These are phyloP conservation scores for Limnephilus rhombicus DNA, from an alignment of 2,888 invertebrate genomes.

Conservation along the genomic window DNA sequence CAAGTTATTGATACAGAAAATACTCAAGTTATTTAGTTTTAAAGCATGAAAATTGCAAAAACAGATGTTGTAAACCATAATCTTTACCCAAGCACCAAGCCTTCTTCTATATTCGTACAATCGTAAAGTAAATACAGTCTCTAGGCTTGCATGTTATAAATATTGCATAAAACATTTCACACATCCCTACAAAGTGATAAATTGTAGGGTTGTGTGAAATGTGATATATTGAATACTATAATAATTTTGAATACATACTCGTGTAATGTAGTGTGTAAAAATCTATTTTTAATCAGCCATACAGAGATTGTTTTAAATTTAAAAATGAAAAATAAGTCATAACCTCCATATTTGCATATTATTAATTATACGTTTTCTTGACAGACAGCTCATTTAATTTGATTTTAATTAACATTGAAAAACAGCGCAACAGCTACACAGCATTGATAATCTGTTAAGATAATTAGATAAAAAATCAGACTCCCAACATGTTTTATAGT, in stretches of 20 bases:
- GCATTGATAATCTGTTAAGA: not conserved
- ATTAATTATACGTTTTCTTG: not conserved
- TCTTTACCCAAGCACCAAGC: too few relatives aligned
- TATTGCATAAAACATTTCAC: not conserved
- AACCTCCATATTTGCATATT: slow-evolving; percentile 2
- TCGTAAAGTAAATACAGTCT: not conserved
- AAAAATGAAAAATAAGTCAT: not conserved
- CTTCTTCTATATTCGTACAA: not conserved
- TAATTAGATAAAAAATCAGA: slow-evolving; percentile 17
- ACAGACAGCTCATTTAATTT: not conserved
- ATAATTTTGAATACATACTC: not conserved
- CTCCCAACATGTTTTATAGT: not conserved
- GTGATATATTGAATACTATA: not conserved
- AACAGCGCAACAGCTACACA: not conserved
- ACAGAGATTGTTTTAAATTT: not conserved
- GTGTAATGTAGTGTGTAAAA: not conserved
- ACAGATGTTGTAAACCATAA: not conserved
- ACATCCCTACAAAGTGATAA: not conserved
- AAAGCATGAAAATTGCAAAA: not conserved
- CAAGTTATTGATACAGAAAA: not conserved
- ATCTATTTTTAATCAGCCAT: not conserved
- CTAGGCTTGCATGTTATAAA: not conserved
- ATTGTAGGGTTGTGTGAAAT: too few relatives aligned
- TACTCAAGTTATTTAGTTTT: not conserved
- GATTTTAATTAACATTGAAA: slow-evolving; percentile 11